Evolutionary conservation across 2,797 vertebrate genomes (phyloP).

Genomic region (Myotis myotis): DNA sequence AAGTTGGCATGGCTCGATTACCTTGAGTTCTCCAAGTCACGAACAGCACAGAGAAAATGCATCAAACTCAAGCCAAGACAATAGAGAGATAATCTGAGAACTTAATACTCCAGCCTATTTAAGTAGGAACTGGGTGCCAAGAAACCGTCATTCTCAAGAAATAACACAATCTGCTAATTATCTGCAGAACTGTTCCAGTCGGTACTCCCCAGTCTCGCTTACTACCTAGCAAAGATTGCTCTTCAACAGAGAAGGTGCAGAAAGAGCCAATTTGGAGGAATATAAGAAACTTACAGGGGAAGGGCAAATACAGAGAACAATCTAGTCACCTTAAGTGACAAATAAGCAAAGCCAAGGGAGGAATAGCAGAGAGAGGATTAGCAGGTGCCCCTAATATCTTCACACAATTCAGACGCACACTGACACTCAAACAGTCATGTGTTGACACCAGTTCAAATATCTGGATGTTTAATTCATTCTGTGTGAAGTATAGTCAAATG

Average conservation of each 20-base stretch:
- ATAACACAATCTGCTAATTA: conserved; percentile 26
- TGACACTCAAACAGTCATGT: not conserved
- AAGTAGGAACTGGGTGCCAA: conserved; percentile 47
- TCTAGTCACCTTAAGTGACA: not conserved
- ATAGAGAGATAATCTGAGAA: conserved; percentile 42
- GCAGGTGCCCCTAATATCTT: not conserved
- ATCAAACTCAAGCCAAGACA: conserved; percentile 55
- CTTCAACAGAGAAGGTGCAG: not conserved
- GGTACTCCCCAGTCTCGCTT: not conserved
- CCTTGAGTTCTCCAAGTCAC: conserved; percentile 60
- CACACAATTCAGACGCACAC: not conserved
- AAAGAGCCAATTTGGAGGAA: not conserved
- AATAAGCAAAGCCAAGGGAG: not conserved
- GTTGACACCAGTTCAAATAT: not conserved
- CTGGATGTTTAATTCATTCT: not conserved
- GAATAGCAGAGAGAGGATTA: not conserved
- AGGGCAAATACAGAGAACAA: not conserved
- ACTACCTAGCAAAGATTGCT: not conserved
- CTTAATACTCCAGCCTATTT: conserved; percentile 45
- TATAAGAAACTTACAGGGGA: not conserved
- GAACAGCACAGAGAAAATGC: conserved; percentile 56
- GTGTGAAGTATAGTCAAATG: not conserved
- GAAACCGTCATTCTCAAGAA: conserved; percentile 50
- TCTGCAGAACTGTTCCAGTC: not conserved
- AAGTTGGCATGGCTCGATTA: conserved; percentile 28